These are phyloP conservation scores for Sphaerodactylus townsendi DNA, from an alignment of 2,113 vertebrate species.

Conservation along the genomic window DNA sequence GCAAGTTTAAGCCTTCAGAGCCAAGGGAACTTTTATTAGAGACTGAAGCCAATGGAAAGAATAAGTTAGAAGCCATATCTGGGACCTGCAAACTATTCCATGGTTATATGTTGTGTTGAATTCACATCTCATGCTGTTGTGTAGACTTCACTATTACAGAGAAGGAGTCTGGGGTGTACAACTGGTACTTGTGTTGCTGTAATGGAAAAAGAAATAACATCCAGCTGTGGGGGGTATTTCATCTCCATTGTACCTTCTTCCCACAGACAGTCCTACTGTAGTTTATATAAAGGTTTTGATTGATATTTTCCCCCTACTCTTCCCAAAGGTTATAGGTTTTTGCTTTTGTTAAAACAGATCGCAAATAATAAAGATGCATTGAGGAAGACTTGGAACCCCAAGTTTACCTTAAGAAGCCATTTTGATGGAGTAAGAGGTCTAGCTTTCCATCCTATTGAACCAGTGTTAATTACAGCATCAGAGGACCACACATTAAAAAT, in stretches of 20 bases:
- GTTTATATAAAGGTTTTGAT: background rate
- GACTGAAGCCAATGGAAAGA: background rate
- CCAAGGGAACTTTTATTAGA: background rate
- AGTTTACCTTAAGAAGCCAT: conserved; percentile 97
- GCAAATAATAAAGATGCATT: conserved; percentile 95
- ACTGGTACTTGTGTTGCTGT: too few species aligned
- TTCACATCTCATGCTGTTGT: background rate
- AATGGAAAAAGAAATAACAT: background rate
- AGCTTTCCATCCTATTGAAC: conserved; percentile 92
- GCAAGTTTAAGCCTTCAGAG: background rate
- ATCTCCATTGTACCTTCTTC: background rate
- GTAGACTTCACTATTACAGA: background rate
- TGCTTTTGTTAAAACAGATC: conserved; percentile 79
- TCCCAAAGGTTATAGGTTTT: conserved; percentile 43
- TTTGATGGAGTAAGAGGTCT: conserved; percentile 96
- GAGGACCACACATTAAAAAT: conserved; percentile 98
- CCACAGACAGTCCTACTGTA: background rate
- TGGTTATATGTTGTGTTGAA: background rate
- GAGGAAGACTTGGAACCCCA: conserved; percentile 98
- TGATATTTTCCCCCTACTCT: background rate
- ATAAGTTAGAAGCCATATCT: background rate
- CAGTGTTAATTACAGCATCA: conserved; percentile 95
- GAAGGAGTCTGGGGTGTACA: background rate
- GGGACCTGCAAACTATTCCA: background rate
- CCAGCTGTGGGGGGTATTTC: too few species aligned